Conservation (phyloP, 2,888 invertebrate genomes). For the Drosophila anomelani region DNA sequence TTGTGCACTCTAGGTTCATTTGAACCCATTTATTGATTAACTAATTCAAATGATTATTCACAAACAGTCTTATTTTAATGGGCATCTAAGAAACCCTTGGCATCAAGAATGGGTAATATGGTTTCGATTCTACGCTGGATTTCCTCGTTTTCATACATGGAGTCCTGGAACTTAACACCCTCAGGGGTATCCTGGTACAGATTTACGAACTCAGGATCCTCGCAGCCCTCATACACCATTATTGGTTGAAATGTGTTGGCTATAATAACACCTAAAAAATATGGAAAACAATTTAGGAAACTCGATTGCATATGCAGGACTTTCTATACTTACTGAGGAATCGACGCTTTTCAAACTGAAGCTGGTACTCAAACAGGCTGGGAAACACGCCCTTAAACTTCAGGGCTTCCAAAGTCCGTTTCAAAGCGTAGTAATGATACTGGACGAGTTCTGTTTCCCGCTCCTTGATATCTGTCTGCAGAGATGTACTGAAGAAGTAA, state of each 20-base stretch:
- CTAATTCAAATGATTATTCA: too few species aligned
- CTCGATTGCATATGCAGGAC: rapidly evolving
- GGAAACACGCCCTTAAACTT: constrained; percentile 56
- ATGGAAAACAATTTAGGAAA: background rate
- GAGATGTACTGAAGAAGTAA: constrained; percentile 78
- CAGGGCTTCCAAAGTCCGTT: constrained; percentile 49
- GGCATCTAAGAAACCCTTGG: constrained; percentile 78
- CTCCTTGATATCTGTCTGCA: constrained; percentile 60
- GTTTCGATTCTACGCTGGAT: constrained; percentile 73
- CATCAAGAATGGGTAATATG: constrained; percentile 80
- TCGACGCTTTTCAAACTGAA: constrained; percentile 58
- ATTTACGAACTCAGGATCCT: constrained; percentile 76
- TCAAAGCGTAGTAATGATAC: constrained; percentile 67
- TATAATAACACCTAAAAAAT: constrained; percentile 69
- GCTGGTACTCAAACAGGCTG: constrained; percentile 61
- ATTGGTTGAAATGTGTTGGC: constrained; percentile 77
- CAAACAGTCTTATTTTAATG: constrained; percentile 26
- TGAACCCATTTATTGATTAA: background rate
- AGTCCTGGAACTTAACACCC: constrained; percentile 75
- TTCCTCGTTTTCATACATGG: constrained; percentile 71
- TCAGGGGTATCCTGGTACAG: constrained; percentile 77
- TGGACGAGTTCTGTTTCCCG: constrained; percentile 73
- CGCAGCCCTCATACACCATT: constrained; percentile 74
- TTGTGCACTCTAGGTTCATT: background rate
- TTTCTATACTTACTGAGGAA: constrained; percentile 46